Percentiles rank a stretch among this genome's conserved stretches.
These are phyloP conservation scores for Tetramorium parvispinum DNA, from an alignment of 1,140 invertebrate genomes.

Conservation along the genomic window DNA sequence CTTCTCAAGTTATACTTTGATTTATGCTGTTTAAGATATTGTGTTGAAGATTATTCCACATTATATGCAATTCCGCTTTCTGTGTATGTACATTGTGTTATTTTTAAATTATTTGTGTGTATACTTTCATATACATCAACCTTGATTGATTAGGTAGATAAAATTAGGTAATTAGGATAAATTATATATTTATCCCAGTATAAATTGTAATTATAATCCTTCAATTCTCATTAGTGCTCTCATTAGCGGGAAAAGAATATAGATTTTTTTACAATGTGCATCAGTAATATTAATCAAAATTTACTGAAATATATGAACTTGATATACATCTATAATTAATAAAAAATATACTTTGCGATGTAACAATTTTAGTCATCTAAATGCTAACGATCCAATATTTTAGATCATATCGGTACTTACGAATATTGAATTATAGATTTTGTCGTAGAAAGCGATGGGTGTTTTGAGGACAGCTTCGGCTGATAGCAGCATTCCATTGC, in stretches of 20 bases:
- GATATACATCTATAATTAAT: background rate
- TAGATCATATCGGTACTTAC: constrained; percentile 87
- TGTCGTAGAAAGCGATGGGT: constrained; percentile 91
- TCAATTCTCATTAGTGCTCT: constrained; percentile 4
- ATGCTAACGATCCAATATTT: background rate
- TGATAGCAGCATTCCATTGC: constrained; percentile 82
- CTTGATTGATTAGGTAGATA: background rate
- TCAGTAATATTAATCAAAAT: background rate
- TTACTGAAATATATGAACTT: background rate
- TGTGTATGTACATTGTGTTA: background rate
- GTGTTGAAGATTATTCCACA: background rate
- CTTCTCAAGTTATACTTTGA: background rate
- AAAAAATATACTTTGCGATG: background rate
- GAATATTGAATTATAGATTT: constrained; percentile 89
- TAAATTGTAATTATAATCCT: background rate
- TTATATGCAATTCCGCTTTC: background rate
- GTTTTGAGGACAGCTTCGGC: constrained; percentile 85
- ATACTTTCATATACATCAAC: background rate
- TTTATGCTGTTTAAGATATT: background rate
- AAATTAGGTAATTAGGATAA: constrained; percentile 10
- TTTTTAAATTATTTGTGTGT: constrained; percentile 6
- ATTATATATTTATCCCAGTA: background rate
- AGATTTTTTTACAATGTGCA: background rate
- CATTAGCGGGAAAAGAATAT: background rate
- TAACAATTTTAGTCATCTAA: background rate